Evolutionary conservation across 2,797 vertebrate genomes (phyloP).

Genomic region (Sphaeramia orbicularis): DNA sequence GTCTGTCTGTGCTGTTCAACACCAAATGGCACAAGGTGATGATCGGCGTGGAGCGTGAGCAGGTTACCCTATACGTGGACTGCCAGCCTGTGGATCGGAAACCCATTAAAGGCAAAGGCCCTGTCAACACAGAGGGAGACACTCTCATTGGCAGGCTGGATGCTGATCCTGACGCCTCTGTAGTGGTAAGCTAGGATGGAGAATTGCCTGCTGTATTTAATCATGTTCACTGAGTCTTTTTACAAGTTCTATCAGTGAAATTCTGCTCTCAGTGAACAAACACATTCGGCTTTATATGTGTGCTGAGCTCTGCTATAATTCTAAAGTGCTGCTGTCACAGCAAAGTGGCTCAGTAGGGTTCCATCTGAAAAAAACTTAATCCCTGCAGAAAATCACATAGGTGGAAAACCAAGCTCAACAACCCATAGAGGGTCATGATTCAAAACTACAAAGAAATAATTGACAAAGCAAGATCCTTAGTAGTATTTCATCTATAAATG

Average conservation of each 20-base stretch:
- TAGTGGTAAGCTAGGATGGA: constrained; percentile 82
- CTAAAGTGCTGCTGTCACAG: constrained; percentile 68
- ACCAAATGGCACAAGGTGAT: constrained; percentile 91
- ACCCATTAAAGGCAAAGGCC: constrained; percentile 87
- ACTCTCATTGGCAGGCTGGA: constrained; percentile 88
- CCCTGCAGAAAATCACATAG: constrained; percentile 51
- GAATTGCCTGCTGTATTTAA: constrained; percentile 39
- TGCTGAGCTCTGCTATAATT: constrained; percentile 68
- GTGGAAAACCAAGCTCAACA: constrained; percentile 51
- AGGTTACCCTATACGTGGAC: constrained; percentile 87
- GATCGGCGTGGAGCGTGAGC: constrained; percentile 85
- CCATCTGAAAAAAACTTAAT: constrained; percentile 51
- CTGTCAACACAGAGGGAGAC: constrained; percentile 87
- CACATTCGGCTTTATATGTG: constrained; percentile 53
- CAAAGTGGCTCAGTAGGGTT: constrained; percentile 73
- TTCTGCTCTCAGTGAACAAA: constrained; percentile 41
- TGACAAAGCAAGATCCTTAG: neutral
- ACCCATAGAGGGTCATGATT: constrained; percentile 20
- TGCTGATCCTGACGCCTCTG: constrained; percentile 82
- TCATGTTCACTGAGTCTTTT: constrained; percentile 10
- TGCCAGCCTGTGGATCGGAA: constrained; percentile 86
- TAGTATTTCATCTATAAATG: constrained; percentile 3
- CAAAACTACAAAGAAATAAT: constrained; percentile 24
- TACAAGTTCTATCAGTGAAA: constrained; percentile 26
- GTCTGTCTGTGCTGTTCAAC: constrained; percentile 88